Base-by-base conservation (phyloP, 2,888 invertebrate genomes). In the Sarcophaga caerulescens region DNA sequence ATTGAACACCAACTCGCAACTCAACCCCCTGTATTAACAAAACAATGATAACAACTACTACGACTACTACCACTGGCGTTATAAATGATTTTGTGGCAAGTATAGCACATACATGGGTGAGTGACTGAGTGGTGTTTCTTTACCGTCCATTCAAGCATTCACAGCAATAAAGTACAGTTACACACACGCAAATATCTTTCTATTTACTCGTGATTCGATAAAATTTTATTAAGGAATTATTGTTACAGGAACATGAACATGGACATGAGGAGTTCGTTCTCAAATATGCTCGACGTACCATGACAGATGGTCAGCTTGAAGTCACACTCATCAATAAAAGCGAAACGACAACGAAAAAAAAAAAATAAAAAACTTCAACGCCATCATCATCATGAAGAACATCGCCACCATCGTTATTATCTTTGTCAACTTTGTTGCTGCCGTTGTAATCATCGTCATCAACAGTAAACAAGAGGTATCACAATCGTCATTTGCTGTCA, bases 301-400 rank as follows among this genome's bases (percentile, higher is more conserved):
- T 90, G 91, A 91, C 91, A 91, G 91, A 91, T 91, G 91, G 91
- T 91, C 91, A 91, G 90, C 85, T 90, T 89, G 89, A 89, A 89
- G 81, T 85, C 65, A 82, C 87, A 87, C 85, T 85, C 85, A 82
- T 84, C 85, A 82, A 82, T 80, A 84, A 66, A 25, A 45, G 6
- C 12, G 4, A 52, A 52, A 60, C 57, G 17, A 73, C 19, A 59
- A 59, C 11, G n/a, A 52, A 21, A 52, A 21, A 44, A n/a, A 74
- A 63, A 60, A 74, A 75, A 71, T 62, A 66, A 47, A 81, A 84
- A 86, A 81, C 65, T 75, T 74, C 62, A 60, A 75, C 81, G 81
- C 84, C 86, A 84, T 86, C 35, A 59, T 59, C 59, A 19, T 14
- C 74, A 74, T 70, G 14, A 17, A 52, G 14, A 52, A 52, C 14